Evolutionary conservation across 2,888 invertebrate species (phyloP).

Genomic region (Muschampia plurimacula): DNA sequence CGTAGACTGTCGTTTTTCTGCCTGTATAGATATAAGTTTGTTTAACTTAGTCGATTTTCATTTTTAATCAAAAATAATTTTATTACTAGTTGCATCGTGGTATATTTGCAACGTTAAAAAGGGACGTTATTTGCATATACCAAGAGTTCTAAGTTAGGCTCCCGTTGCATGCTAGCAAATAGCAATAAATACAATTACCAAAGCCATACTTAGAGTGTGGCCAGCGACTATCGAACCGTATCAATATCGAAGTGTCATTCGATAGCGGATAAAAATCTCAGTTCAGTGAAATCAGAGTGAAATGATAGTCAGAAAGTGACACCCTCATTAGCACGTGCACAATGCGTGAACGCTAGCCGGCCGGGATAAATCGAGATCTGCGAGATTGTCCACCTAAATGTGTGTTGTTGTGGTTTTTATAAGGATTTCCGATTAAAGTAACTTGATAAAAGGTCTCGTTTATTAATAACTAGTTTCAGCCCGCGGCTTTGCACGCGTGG

Average conservation of each 20-base stretch:
- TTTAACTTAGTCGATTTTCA: too few relatives aligned
- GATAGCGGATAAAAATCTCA: conserved; percentile 46
- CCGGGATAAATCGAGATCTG: conserved; percentile 1
- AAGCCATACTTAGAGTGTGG: neutral
- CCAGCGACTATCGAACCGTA: conserved; percentile 19
- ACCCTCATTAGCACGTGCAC: conserved; percentile 46
- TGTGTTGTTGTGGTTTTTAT: neutral
- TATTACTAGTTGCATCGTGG: too few relatives aligned
- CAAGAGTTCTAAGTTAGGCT: neutral
- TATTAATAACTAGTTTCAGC: neutral
- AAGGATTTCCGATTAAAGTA: neutral
- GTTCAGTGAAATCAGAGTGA: conserved; percentile 50
- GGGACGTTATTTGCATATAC: neutral
- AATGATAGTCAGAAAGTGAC: conserved; percentile 49
- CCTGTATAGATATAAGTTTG: too few relatives aligned
- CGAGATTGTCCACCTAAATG: conserved; percentile 1
- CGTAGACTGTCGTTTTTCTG: too few relatives aligned
- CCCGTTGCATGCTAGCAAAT: neutral
- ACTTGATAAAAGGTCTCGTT: neutral
- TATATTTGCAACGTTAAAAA: neutral
- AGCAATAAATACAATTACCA: neutral
- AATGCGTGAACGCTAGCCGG: conserved; percentile 43
- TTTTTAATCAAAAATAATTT: too few relatives aligned
- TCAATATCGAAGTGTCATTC: conserved; percentile 27
- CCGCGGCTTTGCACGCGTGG: too few relatives aligned